A percentile compares a stretch with the other conserved stretches of the same genome.
Evolutionary conservation across 2,113 vertebrate genomes (phyloP).

Genomic region (Apodemus speciosus): DNA sequence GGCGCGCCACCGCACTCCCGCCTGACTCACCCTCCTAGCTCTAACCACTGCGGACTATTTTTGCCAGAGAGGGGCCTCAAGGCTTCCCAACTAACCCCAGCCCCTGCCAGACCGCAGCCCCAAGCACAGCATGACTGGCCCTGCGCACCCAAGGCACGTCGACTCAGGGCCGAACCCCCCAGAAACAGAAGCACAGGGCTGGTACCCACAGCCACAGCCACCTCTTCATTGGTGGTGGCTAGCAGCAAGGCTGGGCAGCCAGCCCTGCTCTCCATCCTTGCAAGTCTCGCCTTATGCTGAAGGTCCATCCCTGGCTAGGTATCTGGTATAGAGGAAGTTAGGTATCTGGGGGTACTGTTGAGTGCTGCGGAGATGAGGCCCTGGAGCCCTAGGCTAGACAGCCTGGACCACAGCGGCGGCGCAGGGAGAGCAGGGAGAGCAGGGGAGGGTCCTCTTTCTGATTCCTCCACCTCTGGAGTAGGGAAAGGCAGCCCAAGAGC

Average conservation of each 20-base stretch:
- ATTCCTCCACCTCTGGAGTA: not conserved
- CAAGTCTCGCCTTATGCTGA: constrained; percentile 2
- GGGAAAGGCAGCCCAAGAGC: not conserved
- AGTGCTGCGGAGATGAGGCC: not conserved
- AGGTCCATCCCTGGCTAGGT: not conserved
- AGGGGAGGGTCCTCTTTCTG: not conserved
- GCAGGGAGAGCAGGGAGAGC: no score
- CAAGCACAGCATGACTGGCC: constrained; percentile 68
- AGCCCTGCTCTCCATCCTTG: not conserved
- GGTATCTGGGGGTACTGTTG: not conserved
- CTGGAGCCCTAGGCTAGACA: not conserved
- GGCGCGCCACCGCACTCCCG: constrained; percentile 51
- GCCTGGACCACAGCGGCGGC: not conserved
- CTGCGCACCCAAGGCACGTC: constrained; percentile 40
- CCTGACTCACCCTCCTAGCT: constrained; percentile 79
- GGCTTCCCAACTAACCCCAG: constrained; percentile 75
- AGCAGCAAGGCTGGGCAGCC: not conserved
- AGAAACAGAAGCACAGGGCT: constrained; percentile 56
- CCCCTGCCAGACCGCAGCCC: constrained; percentile 81
- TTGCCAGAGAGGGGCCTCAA: constrained; percentile 81
- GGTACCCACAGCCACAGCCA: constrained; percentile 68
- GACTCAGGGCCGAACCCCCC: constrained; percentile 72
- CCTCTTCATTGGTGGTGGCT: constrained; percentile 58
- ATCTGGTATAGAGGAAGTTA: not conserved
- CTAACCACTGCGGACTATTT: constrained; percentile 82